phyloP scores from a whole-genome alignment of 2,797 vertebrate species.

The Mareca penelope region DNA sequence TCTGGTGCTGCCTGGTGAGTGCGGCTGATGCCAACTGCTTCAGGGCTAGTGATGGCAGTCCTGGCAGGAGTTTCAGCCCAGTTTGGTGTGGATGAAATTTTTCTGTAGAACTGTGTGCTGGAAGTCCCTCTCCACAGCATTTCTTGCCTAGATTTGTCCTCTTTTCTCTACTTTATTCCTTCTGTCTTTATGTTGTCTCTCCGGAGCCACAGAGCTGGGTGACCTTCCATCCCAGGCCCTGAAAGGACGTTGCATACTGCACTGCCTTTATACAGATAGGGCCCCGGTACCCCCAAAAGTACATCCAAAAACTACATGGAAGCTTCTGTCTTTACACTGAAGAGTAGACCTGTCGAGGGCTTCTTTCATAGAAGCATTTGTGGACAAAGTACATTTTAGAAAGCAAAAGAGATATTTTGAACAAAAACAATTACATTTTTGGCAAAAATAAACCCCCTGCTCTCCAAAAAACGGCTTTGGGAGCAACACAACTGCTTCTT shows the following conservation, averaged over 20 bases:
- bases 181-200: background rate
- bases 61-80: background rate
- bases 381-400: background rate
- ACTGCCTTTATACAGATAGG: background rate
- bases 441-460: background rate
- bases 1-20: background rate
- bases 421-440: background rate
- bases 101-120: background rate
- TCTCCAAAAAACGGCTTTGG: background rate
- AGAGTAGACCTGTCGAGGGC: background rate
- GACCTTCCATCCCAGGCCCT: background rate
- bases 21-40: background rate
- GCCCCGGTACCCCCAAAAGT: background rate
- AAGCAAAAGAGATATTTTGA: background rate
- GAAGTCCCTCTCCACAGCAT: conserved; percentile 2
- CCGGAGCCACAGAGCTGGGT: background rate
- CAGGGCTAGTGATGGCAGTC: background rate
- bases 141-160: background rate
- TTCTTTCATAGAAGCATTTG: background rate
- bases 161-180: background rate
- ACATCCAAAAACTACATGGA: background rate
- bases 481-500: background rate
- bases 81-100: background rate
- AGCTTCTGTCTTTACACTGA: background rate
- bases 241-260: background rate